These are phyloP conservation scores for Danio aesculapii DNA, from an alignment of 2,797 vertebrate genomes.

Conservation along the genomic window DNA sequence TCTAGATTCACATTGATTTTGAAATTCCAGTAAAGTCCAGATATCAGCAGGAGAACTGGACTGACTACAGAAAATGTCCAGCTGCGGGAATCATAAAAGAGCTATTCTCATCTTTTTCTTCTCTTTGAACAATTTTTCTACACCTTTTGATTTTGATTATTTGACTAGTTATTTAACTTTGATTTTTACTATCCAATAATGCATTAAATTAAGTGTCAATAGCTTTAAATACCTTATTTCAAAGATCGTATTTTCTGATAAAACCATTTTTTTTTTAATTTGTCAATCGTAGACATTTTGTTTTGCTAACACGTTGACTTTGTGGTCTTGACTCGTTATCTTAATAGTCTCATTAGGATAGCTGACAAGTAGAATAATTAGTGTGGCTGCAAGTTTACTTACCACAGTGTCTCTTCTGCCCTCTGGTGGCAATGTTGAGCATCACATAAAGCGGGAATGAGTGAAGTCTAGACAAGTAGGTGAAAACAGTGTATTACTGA, in stretches of 20 bases:
- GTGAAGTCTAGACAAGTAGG: not conserved
- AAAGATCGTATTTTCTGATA: slow-evolving; percentile 14
- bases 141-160: not conserved
- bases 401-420: slow-evolving; percentile 4
- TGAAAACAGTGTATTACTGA: not conserved
- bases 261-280: not conserved
- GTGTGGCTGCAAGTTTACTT: not conserved
- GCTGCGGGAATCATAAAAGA: not conserved
- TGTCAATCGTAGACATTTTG: not conserved
- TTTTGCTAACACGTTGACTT: slow-evolving; percentile 1
- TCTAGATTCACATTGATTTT: slow-evolving; percentile 70
- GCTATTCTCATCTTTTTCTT: not conserved
- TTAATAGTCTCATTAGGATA: slow-evolving; percentile 4
- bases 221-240: not conserved
- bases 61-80: not conserved
- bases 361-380: not conserved
- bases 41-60: slow-evolving; percentile 59
- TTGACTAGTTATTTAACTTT: not conserved
- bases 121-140: not conserved
- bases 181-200: not conserved
- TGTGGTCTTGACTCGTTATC: slow-evolving; percentile 9
- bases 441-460: not conserved
- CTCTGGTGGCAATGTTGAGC: slow-evolving; percentile 25
- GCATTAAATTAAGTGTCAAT: not conserved
- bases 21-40: slow-evolving; percentile 75